phyloP scores from a whole-genome alignment of 2,888 invertebrate species.

The Stenichneumon culpator region DNA sequence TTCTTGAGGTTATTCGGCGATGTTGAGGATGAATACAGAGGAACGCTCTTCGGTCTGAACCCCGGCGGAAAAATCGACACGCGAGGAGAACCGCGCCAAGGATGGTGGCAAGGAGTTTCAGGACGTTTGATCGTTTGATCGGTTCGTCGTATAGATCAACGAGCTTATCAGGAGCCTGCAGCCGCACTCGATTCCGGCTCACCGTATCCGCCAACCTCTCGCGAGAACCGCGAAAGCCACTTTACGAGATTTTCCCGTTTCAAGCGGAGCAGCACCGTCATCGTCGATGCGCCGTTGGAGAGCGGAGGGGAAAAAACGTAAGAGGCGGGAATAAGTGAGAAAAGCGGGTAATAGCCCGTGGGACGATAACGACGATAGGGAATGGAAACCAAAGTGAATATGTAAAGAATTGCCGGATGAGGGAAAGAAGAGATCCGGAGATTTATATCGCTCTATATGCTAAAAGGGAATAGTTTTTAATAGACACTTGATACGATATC shows the following conservation, averaged over 20 bases:
- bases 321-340: neutral
- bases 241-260: slow-evolving; percentile 59
- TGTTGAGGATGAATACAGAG: slow-evolving; percentile 17
- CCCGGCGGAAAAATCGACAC: neutral
- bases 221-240: slow-evolving; percentile 66
- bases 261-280: slow-evolving; percentile 34
- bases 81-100: slow-evolving; percentile 5
- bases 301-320: slow-evolving; percentile 26
- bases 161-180: slow-evolving; percentile 67
- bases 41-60: neutral
- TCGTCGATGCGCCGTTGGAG: slow-evolving; percentile 15
- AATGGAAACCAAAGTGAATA: slow-evolving; percentile 44
- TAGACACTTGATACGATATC: neutral
- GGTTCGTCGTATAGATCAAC: slow-evolving; percentile 62
- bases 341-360: slow-evolving; percentile 17
- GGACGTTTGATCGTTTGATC: slow-evolving; percentile 57
- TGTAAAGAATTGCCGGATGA: slow-evolving; percentile 36
- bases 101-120: slow-evolving; percentile 16
- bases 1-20: slow-evolving; percentile 47
- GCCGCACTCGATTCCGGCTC: slow-evolving; percentile 56
- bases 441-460: slow-evolving; percentile 42
- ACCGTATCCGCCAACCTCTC: slow-evolving; percentile 42
- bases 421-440: slow-evolving; percentile 1
- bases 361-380: slow-evolving; percentile 22
- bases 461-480: slow-evolving; percentile 42